A percentile compares a stretch with the other conserved stretches of the same genome.
Conservation (phyloP, 2,797 vertebrate genomes). For the Silurus lanzhouensis region DNA sequence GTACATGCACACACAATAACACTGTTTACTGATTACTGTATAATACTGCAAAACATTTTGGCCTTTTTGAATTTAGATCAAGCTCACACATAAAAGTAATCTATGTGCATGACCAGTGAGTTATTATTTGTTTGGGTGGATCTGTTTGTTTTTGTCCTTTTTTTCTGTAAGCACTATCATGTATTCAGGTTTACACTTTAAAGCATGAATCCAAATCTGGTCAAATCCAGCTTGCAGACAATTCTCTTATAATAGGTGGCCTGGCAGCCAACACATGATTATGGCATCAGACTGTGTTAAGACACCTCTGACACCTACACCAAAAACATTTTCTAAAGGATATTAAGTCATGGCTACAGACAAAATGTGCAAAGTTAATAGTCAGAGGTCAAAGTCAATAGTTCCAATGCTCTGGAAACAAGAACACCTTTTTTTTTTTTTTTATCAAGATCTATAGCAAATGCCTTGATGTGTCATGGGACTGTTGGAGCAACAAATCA, state of each 20-base stretch:
- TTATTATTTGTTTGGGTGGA: not conserved
- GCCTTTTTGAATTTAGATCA: not conserved
- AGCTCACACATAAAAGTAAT: not conserved
- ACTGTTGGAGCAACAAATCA: not conserved
- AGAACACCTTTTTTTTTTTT: not conserved
- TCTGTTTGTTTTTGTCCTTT: not conserved
- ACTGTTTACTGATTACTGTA: not conserved
- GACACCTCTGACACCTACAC: not conserved
- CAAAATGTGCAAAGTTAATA: not conserved
- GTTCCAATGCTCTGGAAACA: not conserved
- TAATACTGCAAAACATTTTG: not conserved
- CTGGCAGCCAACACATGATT: not conserved
- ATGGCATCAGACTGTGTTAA: not conserved
- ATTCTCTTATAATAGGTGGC: not conserved
- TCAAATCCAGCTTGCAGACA: not conserved
- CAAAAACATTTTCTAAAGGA: not conserved
- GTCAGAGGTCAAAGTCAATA: not conserved
- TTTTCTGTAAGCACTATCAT: not conserved
- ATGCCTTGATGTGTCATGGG: not conserved
- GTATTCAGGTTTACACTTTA: not conserved
- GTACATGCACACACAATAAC: not conserved
- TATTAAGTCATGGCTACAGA: not conserved
- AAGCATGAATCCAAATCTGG: too few species aligned
- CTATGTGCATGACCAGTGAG: not conserved
- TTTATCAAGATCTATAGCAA: not conserved